Evolutionary conservation across 1,140 invertebrate species (phyloP), one percentile per base, ranked within the genome.

Genomic region (Hycleus cichorii): DNA sequence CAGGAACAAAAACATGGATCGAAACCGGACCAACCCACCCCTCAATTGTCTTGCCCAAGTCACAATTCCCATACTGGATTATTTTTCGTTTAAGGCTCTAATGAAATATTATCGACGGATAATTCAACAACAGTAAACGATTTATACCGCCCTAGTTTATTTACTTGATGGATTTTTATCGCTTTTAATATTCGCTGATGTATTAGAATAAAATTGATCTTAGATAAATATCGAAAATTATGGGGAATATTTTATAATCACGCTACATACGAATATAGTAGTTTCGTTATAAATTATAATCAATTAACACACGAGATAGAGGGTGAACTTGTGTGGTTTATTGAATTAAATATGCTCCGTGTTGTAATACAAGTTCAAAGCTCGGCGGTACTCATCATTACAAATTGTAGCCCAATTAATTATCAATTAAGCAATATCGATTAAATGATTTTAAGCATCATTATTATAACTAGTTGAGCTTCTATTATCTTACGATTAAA

Each of bases 61-160:
- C 60, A 62, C 60, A 62, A 62, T 62, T 62, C 60, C 60, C 60
- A 62, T 57, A 62, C 56, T 62, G 57, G 47, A 62, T 62, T 59
- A 62, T 62, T 62, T 62, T 62, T 62, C 60, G 60, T 59, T 62
- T 58, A 62, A 57, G 51, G 50, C 51, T 49, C 48, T 55, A 62
- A 62, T 62, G 56, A 62, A 62, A 58, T 62, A 62, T 62, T 48
- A 56, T 38, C 32, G 18, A 18, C 32, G 42, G 52, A 57, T 61
- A 52, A 61, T 61, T 57, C 56, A 47, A 26, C 11, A 47, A n/a
- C 38, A 44, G 32, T 53, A 53, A 53, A 53, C 45, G 51, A 45
- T 53, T 53, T 53, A 53, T 32, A 5, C 38, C 39, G 51, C 39
- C 39, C 11, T 46, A 42, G 39, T 53, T 44, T 45, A 53, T 44